These are phyloP conservation scores for Ladona fulva DNA, from an alignment of 1,140 invertebrate species.

Conservation along the genomic window DNA sequence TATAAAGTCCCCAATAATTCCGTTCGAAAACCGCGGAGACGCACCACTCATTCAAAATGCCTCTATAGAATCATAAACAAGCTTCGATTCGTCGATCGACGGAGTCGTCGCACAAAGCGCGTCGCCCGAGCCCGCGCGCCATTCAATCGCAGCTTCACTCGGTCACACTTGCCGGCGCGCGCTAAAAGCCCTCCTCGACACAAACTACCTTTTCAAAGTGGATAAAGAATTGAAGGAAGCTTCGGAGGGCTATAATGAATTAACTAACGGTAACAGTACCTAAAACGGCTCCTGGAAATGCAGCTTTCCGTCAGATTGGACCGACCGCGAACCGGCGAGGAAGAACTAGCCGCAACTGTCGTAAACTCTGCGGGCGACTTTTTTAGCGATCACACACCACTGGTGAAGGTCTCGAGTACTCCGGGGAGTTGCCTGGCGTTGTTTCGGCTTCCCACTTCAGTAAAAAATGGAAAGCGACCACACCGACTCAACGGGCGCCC, in stretches of 20 bases:
- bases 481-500: slow-evolving; percentile 36
- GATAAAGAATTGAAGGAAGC: too few relatives aligned
- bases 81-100: too few relatives aligned
- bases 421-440: background rate
- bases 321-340: background rate
- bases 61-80: too few relatives aligned
- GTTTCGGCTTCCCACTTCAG: slow-evolving; percentile 16
- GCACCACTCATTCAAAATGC: too few relatives aligned
- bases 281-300: background rate
- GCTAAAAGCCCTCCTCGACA: too few relatives aligned
- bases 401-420: background rate
- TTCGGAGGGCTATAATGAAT: too few relatives aligned
- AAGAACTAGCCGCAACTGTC: background rate
- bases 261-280: background rate
- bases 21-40: too few relatives aligned
- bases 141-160: background rate
- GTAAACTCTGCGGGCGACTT: background rate
- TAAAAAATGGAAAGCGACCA: slow-evolving; percentile 39
- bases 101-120: too few relatives aligned
- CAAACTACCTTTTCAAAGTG: background rate
- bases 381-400: background rate
- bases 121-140: too few relatives aligned
- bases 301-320: background rate
- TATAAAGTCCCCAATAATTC: too few relatives aligned
- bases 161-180: too few relatives aligned